Evolutionary conservation across 2,888 invertebrate species (phyloP).

Genomic region (Stenodera caucasica): DNA sequence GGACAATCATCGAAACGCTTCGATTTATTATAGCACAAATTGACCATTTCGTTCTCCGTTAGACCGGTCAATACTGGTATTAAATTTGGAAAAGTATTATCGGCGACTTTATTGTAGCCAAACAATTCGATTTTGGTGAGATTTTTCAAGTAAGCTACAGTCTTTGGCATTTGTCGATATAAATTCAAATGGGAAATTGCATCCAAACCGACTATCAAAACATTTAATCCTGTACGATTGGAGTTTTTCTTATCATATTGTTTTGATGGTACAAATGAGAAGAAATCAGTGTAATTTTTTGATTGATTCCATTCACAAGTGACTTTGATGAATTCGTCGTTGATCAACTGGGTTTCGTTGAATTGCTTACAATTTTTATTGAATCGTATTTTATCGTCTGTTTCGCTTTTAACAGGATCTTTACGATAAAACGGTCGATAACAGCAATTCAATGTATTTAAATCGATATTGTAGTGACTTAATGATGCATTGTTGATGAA

Average conservation of each 20-base stretch:
- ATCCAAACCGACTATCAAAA: slow-evolving; percentile 82
- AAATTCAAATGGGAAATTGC: slow-evolving; percentile 85
- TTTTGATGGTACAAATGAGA: slow-evolving; percentile 64
- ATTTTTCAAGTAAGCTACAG: slow-evolving; percentile 61
- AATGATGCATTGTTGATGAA: slow-evolving; percentile 59
- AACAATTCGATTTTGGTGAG: slow-evolving; percentile 74
- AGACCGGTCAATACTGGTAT: slow-evolving; percentile 78
- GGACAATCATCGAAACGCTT: slow-evolving; percentile 76
- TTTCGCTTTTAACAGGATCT: slow-evolving; percentile 55
- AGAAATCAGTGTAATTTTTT: slow-evolving; percentile 69
- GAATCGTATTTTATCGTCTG: slow-evolving; percentile 59
- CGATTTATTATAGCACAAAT: slow-evolving; percentile 61
- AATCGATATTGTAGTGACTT: slow-evolving; percentile 57
- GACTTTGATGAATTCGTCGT: slow-evolving; percentile 70
- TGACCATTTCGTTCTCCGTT: slow-evolving; percentile 65
- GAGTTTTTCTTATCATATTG: not conserved
- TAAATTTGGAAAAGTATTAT: slow-evolving; percentile 92
- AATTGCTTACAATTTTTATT: slow-evolving; percentile 59
- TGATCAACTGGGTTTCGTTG: slow-evolving; percentile 53
- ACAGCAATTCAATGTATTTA: slow-evolving; percentile 61
- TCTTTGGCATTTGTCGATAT: slow-evolving; percentile 79
- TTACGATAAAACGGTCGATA: slow-evolving; percentile 64
- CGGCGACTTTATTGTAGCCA: slow-evolving; percentile 92
- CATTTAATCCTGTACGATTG: slow-evolving; percentile 58
- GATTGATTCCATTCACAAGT: slow-evolving; percentile 60